Percentiles rank a stretch among this genome's conserved stretches.
These are phyloP conservation scores for Embidobia sp. DNA, from an alignment of 2,888 invertebrate species.

Conservation along the genomic window DNA sequence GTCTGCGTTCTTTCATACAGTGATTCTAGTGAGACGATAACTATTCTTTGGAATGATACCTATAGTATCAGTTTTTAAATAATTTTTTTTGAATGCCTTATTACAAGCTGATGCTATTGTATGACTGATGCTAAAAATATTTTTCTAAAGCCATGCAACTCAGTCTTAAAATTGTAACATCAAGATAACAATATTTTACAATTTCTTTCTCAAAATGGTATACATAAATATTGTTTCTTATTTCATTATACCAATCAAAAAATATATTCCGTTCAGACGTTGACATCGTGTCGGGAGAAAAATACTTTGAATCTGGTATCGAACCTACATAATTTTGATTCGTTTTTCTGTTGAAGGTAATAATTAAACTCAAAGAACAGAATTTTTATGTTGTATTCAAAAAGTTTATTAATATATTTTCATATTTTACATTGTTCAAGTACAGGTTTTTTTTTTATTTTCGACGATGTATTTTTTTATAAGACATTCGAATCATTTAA, in stretches of 20 bases:
- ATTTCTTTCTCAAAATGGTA: conserved; percentile 66
- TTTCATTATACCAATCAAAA: too few relatives aligned
- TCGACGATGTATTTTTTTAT: too few relatives aligned
- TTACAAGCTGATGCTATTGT: conserved; percentile 37
- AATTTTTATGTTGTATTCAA: too few relatives aligned
- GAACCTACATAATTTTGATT: conserved; percentile 32
- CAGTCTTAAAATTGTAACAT: conserved; percentile 63
- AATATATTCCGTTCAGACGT: background rate
- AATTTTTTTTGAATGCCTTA: conserved; percentile 59
- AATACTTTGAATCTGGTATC: background rate
- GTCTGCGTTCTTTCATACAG: conserved; percentile 12
- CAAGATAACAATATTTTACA: conserved; percentile 62
- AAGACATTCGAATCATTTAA: too few relatives aligned
- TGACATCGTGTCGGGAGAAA: background rate
- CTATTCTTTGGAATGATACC: conserved; percentile 70
- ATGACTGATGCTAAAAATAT: conserved; percentile 55
- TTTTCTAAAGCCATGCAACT: conserved; percentile 63
- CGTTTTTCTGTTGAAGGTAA: conserved; percentile 63
- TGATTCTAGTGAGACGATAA: conserved; percentile 62
- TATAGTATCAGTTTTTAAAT: conserved; percentile 68
- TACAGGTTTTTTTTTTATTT: too few relatives aligned
- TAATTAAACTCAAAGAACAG: too few relatives aligned
- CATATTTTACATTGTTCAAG: too few relatives aligned
- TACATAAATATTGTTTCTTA: too few relatives aligned
- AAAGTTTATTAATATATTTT: too few relatives aligned